A percentile compares a stretch with the other conserved stretches of the same genome.
These are phyloP conservation scores for Hydroisotoma schaefferi DNA, from an alignment of 2,888 invertebrate species.

Conservation along the genomic window DNA sequence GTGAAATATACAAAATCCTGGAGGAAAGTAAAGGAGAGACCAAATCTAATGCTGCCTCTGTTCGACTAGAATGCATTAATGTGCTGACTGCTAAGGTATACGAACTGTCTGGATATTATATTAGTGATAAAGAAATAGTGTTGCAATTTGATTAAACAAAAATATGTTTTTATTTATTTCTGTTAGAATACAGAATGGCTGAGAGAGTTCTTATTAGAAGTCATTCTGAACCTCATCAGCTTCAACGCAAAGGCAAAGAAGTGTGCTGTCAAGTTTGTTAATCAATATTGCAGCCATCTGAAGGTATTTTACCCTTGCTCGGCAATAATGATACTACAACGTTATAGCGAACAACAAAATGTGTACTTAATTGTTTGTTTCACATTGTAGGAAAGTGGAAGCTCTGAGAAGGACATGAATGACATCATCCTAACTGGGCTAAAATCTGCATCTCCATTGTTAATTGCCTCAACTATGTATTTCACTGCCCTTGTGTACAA, in stretches of 20 bases:
- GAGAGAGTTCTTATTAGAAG: conserved; percentile 42
- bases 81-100: conserved; percentile 29
- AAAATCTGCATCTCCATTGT: conserved; percentile 33
- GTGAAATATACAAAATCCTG: conserved; percentile 25
- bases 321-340: background rate
- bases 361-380: background rate
- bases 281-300: conserved; percentile 20
- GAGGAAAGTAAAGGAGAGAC: conserved; percentile 34
- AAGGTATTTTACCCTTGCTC: too few relatives aligned
- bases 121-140: too few relatives aligned
- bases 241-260: conserved; percentile 42
- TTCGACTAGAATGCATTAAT: conserved; percentile 40
- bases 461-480: conserved; percentile 37
- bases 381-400: conserved; percentile 28
- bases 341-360: background rate
- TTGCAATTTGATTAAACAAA: background rate
- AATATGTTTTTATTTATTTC: conserved; percentile 6
- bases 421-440: conserved; percentile 37
- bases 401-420: conserved; percentile 15
- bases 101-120: background rate
- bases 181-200: conserved; percentile 35
- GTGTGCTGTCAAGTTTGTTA: conserved; percentile 25
- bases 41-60: conserved; percentile 45
- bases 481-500: conserved; percentile 31
- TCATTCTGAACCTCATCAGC: conserved; percentile 42